Percentiles rank a stretch among this genome's conserved stretches.
Evolutionary conservation across 2,797 vertebrate genomes (phyloP).

Genomic region (Leuciscus waleckii): DNA sequence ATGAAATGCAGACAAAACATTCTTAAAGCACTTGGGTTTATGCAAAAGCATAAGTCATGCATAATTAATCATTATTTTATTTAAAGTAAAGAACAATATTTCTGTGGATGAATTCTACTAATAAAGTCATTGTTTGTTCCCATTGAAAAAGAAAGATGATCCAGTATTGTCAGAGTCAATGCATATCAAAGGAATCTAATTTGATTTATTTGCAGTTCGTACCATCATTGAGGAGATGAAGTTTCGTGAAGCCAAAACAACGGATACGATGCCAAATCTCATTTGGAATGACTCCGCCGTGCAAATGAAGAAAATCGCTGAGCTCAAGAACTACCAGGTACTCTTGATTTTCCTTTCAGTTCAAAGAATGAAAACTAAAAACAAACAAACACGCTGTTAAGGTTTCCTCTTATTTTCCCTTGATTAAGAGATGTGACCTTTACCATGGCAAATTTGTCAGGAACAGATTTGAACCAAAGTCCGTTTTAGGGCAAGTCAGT

Average conservation of each 20-base stretch:
- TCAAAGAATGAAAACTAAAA: background rate
- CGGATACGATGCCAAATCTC: slow-evolving; percentile 96
- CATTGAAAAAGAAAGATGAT: slow-evolving; percentile 1
- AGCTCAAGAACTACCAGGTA: slow-evolving; percentile 98
- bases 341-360: slow-evolving; percentile 11
- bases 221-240: slow-evolving; percentile 90
- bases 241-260: slow-evolving; percentile 84
- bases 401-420: background rate
- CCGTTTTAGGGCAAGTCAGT: background rate
- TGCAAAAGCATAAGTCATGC: background rate
- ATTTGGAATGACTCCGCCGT: slow-evolving; percentile 97
- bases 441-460: background rate
- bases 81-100: background rate
- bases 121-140: slow-evolving; percentile 17
- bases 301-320: slow-evolving; percentile 95
- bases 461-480: background rate
- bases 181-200: slow-evolving; percentile 50
- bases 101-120: background rate
- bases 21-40: background rate
- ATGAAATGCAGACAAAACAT: background rate
- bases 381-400: background rate
- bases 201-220: slow-evolving; percentile 80
- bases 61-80: background rate
- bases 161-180: slow-evolving; percentile 7
- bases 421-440: slow-evolving; percentile 17